A percentile compares a stretch with the other conserved stretches of the same genome.
Evolutionary conservation across 2,797 vertebrate species (phyloP).

Genomic region (Lepus townsendii): DNA sequence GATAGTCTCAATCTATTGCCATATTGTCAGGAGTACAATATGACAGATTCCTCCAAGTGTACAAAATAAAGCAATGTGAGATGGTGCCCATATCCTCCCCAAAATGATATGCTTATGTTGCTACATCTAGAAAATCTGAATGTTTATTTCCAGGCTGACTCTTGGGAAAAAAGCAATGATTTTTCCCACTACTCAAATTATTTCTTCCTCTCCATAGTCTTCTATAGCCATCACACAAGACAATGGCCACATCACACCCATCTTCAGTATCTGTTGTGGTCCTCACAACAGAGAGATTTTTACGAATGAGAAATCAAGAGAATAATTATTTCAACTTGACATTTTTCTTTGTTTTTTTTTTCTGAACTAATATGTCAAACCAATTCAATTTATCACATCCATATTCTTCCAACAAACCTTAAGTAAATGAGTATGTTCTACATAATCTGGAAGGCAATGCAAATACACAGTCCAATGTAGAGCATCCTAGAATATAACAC

Average conservation of each 20-base stretch:
- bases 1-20: not conserved
- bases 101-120: not conserved
- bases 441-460: slow-evolving; percentile 86
- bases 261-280: not conserved
- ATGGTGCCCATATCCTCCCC: not conserved
- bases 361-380: slow-evolving; percentile 84
- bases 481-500: slow-evolving; percentile 84
- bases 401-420: slow-evolving; percentile 87
- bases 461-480: slow-evolving; percentile 83
- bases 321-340: slow-evolving; percentile 85
- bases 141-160: not conserved
- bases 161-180: not conserved
- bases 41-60: not conserved
- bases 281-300: slow-evolving; percentile 47
- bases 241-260: not conserved
- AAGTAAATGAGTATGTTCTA: slow-evolving; percentile 88
- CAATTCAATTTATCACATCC: slow-evolving; percentile 89
- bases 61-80: not conserved
- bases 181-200: not conserved
- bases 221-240: not conserved
- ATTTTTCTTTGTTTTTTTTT: slow-evolving; percentile 83
- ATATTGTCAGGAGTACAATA: not conserved
- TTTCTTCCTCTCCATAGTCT: not conserved
- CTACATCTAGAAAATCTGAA: not conserved
- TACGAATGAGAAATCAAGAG: slow-evolving; percentile 61